These are phyloP conservation scores for Pantherophis vulpinus DNA, from an alignment of 2,797 vertebrate genomes.

Conservation along the genomic window DNA sequence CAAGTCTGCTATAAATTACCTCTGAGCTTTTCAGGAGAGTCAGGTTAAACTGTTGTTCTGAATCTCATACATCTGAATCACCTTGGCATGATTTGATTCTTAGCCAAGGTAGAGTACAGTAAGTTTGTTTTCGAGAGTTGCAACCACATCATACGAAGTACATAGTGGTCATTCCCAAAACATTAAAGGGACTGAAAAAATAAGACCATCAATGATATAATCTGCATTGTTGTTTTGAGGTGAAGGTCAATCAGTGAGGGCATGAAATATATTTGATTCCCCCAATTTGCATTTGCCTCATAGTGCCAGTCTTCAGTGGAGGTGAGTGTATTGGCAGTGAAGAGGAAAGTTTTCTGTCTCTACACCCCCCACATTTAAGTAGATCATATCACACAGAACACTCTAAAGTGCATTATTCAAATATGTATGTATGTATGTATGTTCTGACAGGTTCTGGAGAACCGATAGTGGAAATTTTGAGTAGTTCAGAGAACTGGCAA, in stretches of 20 bases:
- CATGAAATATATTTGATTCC: not conserved
- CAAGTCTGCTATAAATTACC: constrained; percentile 47
- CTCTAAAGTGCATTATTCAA: not conserved
- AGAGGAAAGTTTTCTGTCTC: not conserved
- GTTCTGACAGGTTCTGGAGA: too few relatives aligned
- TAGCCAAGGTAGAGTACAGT: constrained; percentile 47
- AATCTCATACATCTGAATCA: constrained; percentile 44
- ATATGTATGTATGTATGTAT: too few relatives aligned
- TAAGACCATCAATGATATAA: constrained; percentile 4
- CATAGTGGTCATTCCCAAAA: constrained; percentile 40
- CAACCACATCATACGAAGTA: constrained; percentile 37
- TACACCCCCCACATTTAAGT: not conserved
- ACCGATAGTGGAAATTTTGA: too few relatives aligned
- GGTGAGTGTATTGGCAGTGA: not conserved
- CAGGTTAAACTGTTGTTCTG: constrained; percentile 51
- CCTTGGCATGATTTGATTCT: constrained; percentile 55
- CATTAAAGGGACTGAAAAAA: constrained; percentile 30
- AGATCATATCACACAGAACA: not conserved
- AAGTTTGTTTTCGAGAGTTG: constrained; percentile 49
- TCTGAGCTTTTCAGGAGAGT: constrained; percentile 38
- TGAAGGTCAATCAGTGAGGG: not conserved
- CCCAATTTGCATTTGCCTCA: not conserved
- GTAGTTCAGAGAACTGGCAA: too few relatives aligned
- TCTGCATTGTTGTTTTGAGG: not conserved
- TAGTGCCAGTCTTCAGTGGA: not conserved